These are phyloP conservation scores for Dolomedes plantarius DNA, from an alignment of 2,888 invertebrate genomes.

Conservation along the genomic window DNA sequence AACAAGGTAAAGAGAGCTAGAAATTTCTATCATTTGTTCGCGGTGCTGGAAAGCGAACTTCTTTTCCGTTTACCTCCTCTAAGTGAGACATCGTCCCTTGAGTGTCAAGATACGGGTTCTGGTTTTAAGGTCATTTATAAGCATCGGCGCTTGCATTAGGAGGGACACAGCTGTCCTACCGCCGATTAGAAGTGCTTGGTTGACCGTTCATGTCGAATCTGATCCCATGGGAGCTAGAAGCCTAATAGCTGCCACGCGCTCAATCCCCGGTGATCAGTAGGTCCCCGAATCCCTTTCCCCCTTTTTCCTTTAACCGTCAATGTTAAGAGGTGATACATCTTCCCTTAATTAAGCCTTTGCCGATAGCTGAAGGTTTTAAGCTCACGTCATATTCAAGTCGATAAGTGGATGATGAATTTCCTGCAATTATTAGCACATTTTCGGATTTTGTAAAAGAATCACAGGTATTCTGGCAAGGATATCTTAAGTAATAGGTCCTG, in stretches of 20 bases:
- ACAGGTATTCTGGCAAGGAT: too few species aligned
- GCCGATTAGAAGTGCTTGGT: conserved; percentile 67
- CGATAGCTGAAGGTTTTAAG: too few species aligned
- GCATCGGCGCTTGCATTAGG: conserved; percentile 56
- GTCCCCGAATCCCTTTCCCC: not conserved
- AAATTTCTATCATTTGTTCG: too few species aligned
- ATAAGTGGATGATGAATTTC: too few species aligned
- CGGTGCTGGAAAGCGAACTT: too few species aligned
- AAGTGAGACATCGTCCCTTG: conserved; percentile 29
- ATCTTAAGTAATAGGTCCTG: too few species aligned
- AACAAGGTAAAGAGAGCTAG: too few species aligned
- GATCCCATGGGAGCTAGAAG: conserved; percentile 35
- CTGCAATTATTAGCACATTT: too few species aligned
- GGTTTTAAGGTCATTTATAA: conserved; percentile 67
- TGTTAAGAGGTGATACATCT: conserved; percentile 41
- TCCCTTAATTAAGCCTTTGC: too few species aligned
- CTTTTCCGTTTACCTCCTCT: too few species aligned
- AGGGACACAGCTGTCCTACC: conserved; percentile 65
- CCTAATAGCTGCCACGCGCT: conserved; percentile 64
- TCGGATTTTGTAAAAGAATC: too few species aligned
- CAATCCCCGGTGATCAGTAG: conserved; percentile 26
- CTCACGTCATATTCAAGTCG: too few species aligned
- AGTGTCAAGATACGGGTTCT: conserved; percentile 32
- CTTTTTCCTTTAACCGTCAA: conserved; percentile 6
- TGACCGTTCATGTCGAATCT: conserved; percentile 62